A percentile compares a stretch with the other conserved stretches of the same genome.
These are phyloP conservation scores for Knipowitschia caucasica DNA, from an alignment of 2,797 vertebrate genomes.

Conservation along the genomic window DNA sequence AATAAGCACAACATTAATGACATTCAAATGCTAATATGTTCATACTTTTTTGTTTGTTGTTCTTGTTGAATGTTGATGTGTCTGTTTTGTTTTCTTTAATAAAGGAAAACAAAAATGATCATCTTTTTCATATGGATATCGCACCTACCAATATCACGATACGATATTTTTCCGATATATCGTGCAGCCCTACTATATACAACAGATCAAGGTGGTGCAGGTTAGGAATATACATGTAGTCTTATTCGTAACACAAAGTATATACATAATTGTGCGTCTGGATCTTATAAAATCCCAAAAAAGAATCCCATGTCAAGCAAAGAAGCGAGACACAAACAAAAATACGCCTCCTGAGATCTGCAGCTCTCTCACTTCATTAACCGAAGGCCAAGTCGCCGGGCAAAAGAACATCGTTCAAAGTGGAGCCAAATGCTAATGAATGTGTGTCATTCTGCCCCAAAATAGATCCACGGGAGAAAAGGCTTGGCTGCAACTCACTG, in stretches of 20 bases:
- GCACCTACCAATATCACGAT: too few relatives aligned
- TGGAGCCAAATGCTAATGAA: slow-evolving; percentile 54
- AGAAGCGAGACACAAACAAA: slow-evolving; percentile 42
- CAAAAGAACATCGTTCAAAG: slow-evolving; percentile 57
- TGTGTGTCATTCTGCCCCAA: slow-evolving; percentile 40
- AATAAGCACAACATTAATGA: too few relatives aligned
- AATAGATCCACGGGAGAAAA: slow-evolving; percentile 29
- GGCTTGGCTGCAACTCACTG: slow-evolving; percentile 10
- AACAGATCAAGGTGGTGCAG: too few relatives aligned
- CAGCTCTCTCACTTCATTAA: slow-evolving; percentile 50
- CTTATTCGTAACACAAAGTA: slow-evolving; percentile 8
- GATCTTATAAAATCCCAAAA: slow-evolving; percentile 9
- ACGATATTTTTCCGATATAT: too few relatives aligned
- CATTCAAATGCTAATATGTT: too few relatives aligned
- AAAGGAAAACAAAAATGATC: too few relatives aligned
- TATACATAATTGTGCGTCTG: not conserved
- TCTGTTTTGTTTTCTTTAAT: too few relatives aligned
- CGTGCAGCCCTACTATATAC: too few relatives aligned
- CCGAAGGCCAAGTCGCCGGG: slow-evolving; percentile 50
- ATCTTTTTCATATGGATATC: too few relatives aligned
- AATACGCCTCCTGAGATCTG: slow-evolving; percentile 27
- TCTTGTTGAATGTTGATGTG: too few relatives aligned
- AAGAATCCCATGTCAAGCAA: slow-evolving; percentile 30
- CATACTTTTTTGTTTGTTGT: too few relatives aligned
- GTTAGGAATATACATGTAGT: slow-evolving; percentile 3